Conservation (phyloP, 2,797 vertebrate genomes). For the Mus spretus region DNA sequence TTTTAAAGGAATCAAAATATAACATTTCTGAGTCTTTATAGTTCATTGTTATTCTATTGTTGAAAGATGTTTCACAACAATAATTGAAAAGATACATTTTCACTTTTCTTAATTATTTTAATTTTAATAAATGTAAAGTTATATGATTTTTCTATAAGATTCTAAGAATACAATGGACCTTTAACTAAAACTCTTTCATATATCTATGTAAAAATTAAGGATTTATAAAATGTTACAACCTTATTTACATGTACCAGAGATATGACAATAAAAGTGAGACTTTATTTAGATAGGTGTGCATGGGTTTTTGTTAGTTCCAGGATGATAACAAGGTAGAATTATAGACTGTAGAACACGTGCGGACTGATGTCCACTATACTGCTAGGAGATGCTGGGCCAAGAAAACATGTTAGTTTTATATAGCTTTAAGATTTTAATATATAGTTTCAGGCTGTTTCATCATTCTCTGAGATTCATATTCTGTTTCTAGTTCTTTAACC, state of each 20-base stretch:
- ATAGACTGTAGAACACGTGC: neutral
- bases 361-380: slow-evolving; percentile 33
- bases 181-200: slow-evolving; percentile 37
- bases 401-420: slow-evolving; percentile 62
- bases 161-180: slow-evolving; percentile 23
- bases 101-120: slow-evolving; percentile 57
- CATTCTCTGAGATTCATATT: slow-evolving; percentile 44
- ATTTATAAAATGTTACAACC: slow-evolving; percentile 57
- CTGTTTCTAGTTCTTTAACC: slow-evolving; percentile 53
- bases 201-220: slow-evolving; percentile 34
- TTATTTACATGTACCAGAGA: slow-evolving; percentile 58
- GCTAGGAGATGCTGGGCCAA: slow-evolving; percentile 57
- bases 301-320: slow-evolving; percentile 67
- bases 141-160: slow-evolving; percentile 54
- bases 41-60: slow-evolving; percentile 19
- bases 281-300: slow-evolving; percentile 44
- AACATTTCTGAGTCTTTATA: slow-evolving; percentile 18
- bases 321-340: slow-evolving; percentile 67
- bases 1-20: slow-evolving; percentile 67
- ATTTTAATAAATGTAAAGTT: slow-evolving; percentile 39
- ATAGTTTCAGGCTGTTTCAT: neutral
- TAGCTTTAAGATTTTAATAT: slow-evolving; percentile 59
- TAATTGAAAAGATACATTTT: slow-evolving; percentile 45
- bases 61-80: slow-evolving; percentile 5
- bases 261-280: slow-evolving; percentile 55